Conservation (phyloP, 2,888 invertebrate species). For the Tachina grossa region DNA sequence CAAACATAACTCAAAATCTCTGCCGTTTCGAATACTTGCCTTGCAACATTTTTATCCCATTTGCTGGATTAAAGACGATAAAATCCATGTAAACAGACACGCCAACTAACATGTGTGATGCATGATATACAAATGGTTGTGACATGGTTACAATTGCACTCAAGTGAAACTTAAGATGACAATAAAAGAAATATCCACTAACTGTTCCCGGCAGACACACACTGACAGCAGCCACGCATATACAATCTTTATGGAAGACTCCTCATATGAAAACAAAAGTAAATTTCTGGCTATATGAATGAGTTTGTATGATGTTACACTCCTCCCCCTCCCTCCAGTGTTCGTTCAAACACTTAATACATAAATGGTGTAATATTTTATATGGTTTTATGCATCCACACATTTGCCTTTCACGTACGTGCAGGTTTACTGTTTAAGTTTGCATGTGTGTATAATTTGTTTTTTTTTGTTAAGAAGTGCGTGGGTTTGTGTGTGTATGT, state of each 20-base stretch:
- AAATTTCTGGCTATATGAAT: neutral
- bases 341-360: conserved; percentile 56
- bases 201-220: conserved; percentile 53
- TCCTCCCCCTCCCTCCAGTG: neutral
- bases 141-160: conserved; percentile 67
- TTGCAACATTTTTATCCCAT: conserved; percentile 34
- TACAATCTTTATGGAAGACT: neutral
- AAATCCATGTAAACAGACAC: conserved; percentile 54
- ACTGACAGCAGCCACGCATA: conserved; percentile 10
- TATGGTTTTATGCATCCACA: conserved; percentile 73
- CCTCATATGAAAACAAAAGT: conserved; percentile 1
- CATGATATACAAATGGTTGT: conserved; percentile 66
- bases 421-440: conserved; percentile 26
- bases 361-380: conserved; percentile 63
- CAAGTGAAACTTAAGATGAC: conserved; percentile 69
- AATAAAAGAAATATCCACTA: conserved; percentile 63
- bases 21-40: conserved; percentile 17
- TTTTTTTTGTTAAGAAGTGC: no score
- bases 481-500: neutral
- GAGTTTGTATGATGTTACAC: neutral
- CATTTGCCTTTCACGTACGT: conserved; percentile 51
- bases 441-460: neutral
- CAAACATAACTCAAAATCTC: conserved; percentile 33
- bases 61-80: conserved; percentile 55
- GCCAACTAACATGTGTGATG: conserved; percentile 64